Evolutionary conservation across 2,113 vertebrate species (phyloP), one percentile per base, ranked within the genome.

Genomic region (Coptodon bakossiorum): DNA sequence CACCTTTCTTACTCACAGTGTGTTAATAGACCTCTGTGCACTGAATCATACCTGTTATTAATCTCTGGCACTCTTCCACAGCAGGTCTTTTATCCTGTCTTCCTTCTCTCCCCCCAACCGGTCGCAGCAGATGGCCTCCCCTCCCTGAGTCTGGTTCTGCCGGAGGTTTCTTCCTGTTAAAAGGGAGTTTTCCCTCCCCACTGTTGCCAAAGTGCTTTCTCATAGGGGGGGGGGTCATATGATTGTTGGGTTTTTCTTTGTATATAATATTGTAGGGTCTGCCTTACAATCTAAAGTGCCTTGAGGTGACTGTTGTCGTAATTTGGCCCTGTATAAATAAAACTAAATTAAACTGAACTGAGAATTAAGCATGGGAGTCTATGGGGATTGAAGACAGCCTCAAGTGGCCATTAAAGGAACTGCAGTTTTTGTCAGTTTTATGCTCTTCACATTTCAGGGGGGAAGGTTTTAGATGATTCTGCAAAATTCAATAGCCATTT

Each of bases 71-170:
- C 59, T 63, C 59, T 63, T 63, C 59, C 59, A 63, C 59, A 63
- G 59, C 29, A 34, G 34, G 29, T 63, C 59, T 61, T 61, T 61
- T 61, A 34, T 34, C 3, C 29, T 19, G 59, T 63, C 29, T 63
- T 63, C 29, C 59, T 11, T 19, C 29, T 34, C 9, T 34, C 9
- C 6, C 0, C 0, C 59, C 31, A 63, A 63, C 59, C 31, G 11
- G 31, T 63, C 3, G 2, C 9, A 1, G 29, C 16, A 1, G 0
- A n/a, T 63, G 59, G 16, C 31, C 22, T 2, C 16, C 31, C 31
- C 29, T 63, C 59, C 31, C 31, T 5, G 31, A 36, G 17, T 34
- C 59, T 36, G 59, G 16, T 11, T 36, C 29, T 63, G 31, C 11
- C 4, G 11, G 59, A 63, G 31, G 59, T 36, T 63, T 63, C 59